Evolutionary conservation across 1,140 invertebrate species (phyloP).

Genomic region (Magallana ariakensis): DNA sequence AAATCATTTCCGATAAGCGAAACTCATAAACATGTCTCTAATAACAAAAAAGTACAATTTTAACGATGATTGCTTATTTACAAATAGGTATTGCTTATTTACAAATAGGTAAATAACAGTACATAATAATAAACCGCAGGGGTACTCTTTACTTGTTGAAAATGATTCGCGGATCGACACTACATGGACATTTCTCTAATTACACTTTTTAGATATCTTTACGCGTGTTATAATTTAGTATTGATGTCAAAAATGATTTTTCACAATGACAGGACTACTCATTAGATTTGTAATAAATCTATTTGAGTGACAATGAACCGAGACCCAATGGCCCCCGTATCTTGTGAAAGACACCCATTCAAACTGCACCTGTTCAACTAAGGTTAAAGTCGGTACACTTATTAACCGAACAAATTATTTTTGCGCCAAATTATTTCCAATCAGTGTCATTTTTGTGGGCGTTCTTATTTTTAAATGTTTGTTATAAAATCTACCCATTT

Average conservation of each 20-base stretch:
- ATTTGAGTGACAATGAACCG: conserved; percentile 34
- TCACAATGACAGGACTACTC: conserved; percentile 17
- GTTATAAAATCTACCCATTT: neutral
- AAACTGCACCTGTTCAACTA: conserved; percentile 16
- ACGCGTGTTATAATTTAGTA: neutral
- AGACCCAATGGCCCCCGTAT: neutral
- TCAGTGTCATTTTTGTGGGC: conserved; percentile 25
- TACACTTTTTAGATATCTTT: neutral
- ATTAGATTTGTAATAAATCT: conserved; percentile 37
- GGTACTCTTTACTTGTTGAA: neutral
- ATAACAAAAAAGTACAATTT: neutral
- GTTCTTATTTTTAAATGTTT: neutral
- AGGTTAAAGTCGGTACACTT: conserved; percentile 16
- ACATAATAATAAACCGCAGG: neutral
- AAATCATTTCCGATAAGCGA: neutral
- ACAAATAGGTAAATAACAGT: neutral
- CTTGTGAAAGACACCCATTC: conserved; percentile 17
- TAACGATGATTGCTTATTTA: neutral
- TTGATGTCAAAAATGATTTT: conserved; percentile 39
- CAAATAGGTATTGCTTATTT: neutral
- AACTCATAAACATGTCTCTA: neutral
- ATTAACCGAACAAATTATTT: conserved; percentile 9
- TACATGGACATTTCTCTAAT: conserved; percentile 10
- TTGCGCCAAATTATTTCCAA: conserved; percentile 9
- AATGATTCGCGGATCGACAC: conserved; percentile 26